These are phyloP conservation scores for Hyppa rectilinea DNA, from an alignment of 2,888 invertebrate genomes.

Conservation along the genomic window DNA sequence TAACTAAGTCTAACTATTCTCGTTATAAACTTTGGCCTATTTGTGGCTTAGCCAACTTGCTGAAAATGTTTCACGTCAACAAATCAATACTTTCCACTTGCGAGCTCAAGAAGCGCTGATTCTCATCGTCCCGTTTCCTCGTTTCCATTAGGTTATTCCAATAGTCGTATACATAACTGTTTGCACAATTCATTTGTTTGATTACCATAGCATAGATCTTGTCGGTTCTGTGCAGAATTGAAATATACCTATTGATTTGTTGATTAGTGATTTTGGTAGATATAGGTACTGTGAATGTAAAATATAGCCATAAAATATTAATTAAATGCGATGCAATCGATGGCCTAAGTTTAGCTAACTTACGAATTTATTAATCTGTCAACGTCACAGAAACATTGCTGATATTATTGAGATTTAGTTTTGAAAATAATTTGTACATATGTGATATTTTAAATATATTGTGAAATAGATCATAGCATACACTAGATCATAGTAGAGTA, in stretches of 20 bases:
- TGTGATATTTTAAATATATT: slow-evolving; percentile 90
- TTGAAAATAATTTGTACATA: slow-evolving; percentile 88
- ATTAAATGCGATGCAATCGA: slow-evolving; percentile 51
- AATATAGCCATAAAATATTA: slow-evolving; percentile 55
- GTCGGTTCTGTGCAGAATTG: slow-evolving; percentile 2
- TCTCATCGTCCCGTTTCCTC: neutral
- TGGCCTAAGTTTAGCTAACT: slow-evolving; percentile 65
- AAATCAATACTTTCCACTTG: slow-evolving; percentile 56
- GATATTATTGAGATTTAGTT: slow-evolving; percentile 85
- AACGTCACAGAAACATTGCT: slow-evolving; percentile 76
- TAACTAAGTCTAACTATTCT: slow-evolving; percentile 45
- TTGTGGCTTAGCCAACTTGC: slow-evolving; percentile 50
- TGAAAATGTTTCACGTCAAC: slow-evolving; percentile 53
- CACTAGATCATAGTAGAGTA: slow-evolving; percentile 83
- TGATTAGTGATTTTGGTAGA: slow-evolving; percentile 48
- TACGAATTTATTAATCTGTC: slow-evolving; percentile 72
- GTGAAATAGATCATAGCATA: slow-evolving; percentile 82
- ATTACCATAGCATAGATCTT: slow-evolving; percentile 8
- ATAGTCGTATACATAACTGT: slow-evolving; percentile 29
- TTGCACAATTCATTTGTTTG: slow-evolving; percentile 41
- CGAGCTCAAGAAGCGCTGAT: slow-evolving; percentile 10
- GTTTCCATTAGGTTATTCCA: slow-evolving; percentile 20
- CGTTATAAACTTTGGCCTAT: slow-evolving; percentile 57
- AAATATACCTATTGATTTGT: slow-evolving; percentile 62
- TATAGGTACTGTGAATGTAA: slow-evolving; percentile 51